Evolutionary conservation across 2,888 invertebrate genomes (phyloP).

Genomic region (Spisula solida): DNA sequence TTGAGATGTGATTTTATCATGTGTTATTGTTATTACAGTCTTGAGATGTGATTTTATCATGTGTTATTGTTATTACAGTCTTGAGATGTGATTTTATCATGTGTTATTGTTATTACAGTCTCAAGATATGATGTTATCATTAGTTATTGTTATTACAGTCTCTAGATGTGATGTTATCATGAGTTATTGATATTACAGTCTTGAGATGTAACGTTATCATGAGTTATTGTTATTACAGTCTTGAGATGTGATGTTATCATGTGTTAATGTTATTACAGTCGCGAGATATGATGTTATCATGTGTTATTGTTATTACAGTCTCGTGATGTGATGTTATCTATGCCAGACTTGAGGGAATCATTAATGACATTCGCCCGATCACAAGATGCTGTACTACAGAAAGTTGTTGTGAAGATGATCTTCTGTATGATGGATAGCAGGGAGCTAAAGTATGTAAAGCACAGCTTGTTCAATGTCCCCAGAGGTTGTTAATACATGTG

Average conservation of each 20-base stretch:
- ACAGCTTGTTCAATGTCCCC: no score
- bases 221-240: no score
- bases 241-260: background rate
- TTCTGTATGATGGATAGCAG: constrained; percentile 81
- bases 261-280: constrained; percentile 75
- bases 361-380: constrained; percentile 81
- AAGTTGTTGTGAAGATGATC: constrained; percentile 84
- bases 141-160: background rate
- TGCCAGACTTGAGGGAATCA: constrained; percentile 77
- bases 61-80: no score
- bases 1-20: constrained; percentile 62
- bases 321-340: constrained; percentile 79
- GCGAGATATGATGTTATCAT: constrained; percentile 79
- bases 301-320: constrained; percentile 75
- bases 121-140: no score
- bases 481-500: no score
- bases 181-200: background rate
- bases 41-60: no score
- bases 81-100: no score
- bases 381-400: constrained; percentile 83
- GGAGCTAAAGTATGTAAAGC: constrained; percentile 79
- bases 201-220: no score
- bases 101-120: no score
- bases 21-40: no score
- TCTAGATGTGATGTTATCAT: no score